Conservation (phyloP, 2,888 invertebrate species). For the Ophioninae sp. region DNA sequence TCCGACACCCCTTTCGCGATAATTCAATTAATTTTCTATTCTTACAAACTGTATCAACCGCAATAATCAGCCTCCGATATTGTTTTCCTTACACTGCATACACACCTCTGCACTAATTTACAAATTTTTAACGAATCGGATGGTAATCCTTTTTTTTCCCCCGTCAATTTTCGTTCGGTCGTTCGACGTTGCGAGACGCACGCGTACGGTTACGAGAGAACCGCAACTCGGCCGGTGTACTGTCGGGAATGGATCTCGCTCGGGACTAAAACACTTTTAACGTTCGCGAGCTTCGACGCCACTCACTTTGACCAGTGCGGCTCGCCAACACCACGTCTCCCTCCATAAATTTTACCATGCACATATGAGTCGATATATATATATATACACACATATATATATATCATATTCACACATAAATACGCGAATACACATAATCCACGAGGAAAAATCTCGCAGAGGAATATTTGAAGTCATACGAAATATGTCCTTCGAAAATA, state of each 20-base stretch:
- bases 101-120: conserved; percentile 4
- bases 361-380: neutral
- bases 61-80: neutral
- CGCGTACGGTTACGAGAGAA: conserved; percentile 27
- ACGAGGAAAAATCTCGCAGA: conserved; percentile 3
- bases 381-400: neutral
- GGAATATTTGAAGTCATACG: neutral
- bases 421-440: neutral
- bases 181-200: conserved; percentile 19
- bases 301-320: conserved; percentile 46
- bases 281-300: conserved; percentile 33
- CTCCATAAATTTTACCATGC: conserved; percentile 27
- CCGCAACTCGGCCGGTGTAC: conserved; percentile 56
- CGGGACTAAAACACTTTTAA: conserved; percentile 62
- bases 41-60: neutral
- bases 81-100: neutral
- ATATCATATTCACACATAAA: neutral
- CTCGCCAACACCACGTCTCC: conserved; percentile 44
- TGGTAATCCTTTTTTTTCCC: neutral
- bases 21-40: neutral
- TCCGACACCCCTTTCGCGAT: neutral
- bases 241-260: conserved; percentile 61
- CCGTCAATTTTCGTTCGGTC: conserved; percentile 4
- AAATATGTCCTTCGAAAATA: neutral
- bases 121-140: neutral